Evolutionary conservation across 2,113 vertebrate genomes (phyloP), one percentile per base, ranked within the genome.

Genomic region (Eurystomus gularis): DNA sequence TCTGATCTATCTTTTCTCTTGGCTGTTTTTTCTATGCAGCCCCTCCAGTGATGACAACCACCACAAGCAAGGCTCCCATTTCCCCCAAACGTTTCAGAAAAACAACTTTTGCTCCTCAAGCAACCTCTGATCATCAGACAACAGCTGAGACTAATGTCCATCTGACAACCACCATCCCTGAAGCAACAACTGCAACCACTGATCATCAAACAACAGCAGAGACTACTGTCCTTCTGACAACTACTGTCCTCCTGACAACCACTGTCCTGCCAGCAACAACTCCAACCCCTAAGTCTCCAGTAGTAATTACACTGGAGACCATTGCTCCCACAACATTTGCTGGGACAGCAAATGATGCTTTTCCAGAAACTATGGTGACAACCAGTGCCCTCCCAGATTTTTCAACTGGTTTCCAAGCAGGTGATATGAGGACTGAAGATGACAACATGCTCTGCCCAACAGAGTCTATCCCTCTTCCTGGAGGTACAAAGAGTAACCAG

Each of bases 11-110:
- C 13, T 94, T 91, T 62, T 51, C 14, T 54, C 39, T 89, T 66
- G 58, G 26, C 31, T 94, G 42, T 33, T 84, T 78, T 82, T 57
- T 48, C 58, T 23, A 35, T 46, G 15, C 84, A 97, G 96, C 92
- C 21, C 65, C 60, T 60, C 86, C 73, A n/a, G 84, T 69, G 70
- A 91, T 23, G 25, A 90, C 37, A n/a, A 88, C 81, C 19, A 87
- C 54, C 17, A 92, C 17, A 0, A 82, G 40, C 35, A 44, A 33
- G 75, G 9, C 60, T 72, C 72, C 64, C 0, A 4, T 37, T 75
- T 85, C 48, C 37, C 6, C 51, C 2, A 42, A 0, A 46, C 9
- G 0, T 76, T 80, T 93, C 17, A 24, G 48, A 49, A 76, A 86
- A 87, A 82, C 80, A 48, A 66, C 85, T 39, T 80, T 31, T 85